Evolutionary conservation across 2,888 invertebrate genomes (phyloP).

Genomic region (Brenthis daphne): DNA sequence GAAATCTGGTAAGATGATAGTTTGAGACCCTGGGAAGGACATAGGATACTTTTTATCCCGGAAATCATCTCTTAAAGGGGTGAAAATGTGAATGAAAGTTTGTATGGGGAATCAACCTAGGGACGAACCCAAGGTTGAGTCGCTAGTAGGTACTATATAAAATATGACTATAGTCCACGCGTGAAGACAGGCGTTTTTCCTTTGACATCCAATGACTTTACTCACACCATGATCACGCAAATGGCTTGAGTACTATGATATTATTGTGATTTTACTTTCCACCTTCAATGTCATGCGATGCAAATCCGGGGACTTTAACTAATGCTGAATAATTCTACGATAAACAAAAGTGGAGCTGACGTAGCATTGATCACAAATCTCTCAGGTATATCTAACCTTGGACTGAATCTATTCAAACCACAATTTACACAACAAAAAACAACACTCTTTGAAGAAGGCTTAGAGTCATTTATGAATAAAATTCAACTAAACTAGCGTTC

Average conservation of each 20-base stretch:
- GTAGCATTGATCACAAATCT: slow-evolving; percentile 53
- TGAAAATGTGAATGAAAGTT: no score
- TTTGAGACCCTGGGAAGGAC: no score
- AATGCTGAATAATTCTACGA: slow-evolving; percentile 44
- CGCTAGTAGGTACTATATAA: background rate
- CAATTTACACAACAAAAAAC: slow-evolving; percentile 42
- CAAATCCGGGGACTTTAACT: slow-evolving; percentile 34
- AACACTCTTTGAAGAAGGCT: slow-evolving; percentile 13
- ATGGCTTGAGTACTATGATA: slow-evolving; percentile 57
- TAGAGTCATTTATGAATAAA: slow-evolving; percentile 27
- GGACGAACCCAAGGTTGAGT: no score
- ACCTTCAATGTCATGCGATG: slow-evolving; percentile 48
- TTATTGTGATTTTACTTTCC: slow-evolving; percentile 52
- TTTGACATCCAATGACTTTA: slow-evolving; percentile 54
- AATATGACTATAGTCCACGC: background rate
- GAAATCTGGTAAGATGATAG: no score
- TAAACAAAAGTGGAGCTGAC: slow-evolving; percentile 49
- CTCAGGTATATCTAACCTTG: slow-evolving; percentile 55
- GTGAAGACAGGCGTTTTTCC: slow-evolving; percentile 51
- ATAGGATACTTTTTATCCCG: no score
- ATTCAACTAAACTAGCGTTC: slow-evolving; percentile 22
- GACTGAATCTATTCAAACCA: slow-evolving; percentile 51
- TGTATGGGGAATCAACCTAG: no score
- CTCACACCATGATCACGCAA: slow-evolving; percentile 63
- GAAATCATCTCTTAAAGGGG: no score